Percentiles rank a stretch among this genome's conserved stretches.
These are phyloP conservation scores for Drosophila pseudotalamancana DNA, from an alignment of 2,888 invertebrate species.

Conservation along the genomic window DNA sequence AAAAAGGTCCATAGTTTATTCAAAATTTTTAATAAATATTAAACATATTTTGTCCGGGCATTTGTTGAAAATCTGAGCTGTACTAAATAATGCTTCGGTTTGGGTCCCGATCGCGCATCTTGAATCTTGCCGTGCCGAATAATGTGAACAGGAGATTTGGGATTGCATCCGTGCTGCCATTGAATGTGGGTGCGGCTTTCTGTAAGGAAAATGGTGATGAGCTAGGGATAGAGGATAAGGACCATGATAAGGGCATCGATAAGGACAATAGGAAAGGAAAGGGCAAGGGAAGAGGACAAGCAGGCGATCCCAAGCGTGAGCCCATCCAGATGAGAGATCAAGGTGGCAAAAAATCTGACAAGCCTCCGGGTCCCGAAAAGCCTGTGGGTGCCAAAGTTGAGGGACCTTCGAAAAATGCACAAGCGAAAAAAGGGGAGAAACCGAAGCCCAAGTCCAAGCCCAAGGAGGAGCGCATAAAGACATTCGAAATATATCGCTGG, in stretches of 20 bases:
- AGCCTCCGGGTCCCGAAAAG: neutral
- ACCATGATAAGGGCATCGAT: neutral
- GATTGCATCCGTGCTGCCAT: neutral
- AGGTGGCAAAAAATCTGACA: neutral
- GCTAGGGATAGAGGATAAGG: no score
- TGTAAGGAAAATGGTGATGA: no score
- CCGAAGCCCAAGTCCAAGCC: conserved; percentile 4
- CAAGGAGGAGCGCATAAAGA: conserved; percentile 86
- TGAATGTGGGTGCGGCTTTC: no score
- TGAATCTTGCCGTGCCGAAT: neutral
- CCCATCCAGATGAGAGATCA: neutral
- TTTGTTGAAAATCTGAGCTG: neutral
- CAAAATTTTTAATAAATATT: conserved; percentile 20
- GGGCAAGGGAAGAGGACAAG: no score
- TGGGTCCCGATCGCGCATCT: conserved; percentile 1
- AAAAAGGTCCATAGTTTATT: neutral
- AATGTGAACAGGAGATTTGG: neutral
- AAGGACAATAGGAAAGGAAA: no score
- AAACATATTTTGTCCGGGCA: neutral
- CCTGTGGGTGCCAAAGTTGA: neutral
- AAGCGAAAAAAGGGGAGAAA: neutral
- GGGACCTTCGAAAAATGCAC: neutral
- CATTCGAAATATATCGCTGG: conserved; percentile 93
- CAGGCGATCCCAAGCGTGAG: neutral
- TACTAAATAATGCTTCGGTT: conserved; percentile 18